Conservation (phyloP, 2,797 vertebrate species). For the Poeciliopsis infans region DNA sequence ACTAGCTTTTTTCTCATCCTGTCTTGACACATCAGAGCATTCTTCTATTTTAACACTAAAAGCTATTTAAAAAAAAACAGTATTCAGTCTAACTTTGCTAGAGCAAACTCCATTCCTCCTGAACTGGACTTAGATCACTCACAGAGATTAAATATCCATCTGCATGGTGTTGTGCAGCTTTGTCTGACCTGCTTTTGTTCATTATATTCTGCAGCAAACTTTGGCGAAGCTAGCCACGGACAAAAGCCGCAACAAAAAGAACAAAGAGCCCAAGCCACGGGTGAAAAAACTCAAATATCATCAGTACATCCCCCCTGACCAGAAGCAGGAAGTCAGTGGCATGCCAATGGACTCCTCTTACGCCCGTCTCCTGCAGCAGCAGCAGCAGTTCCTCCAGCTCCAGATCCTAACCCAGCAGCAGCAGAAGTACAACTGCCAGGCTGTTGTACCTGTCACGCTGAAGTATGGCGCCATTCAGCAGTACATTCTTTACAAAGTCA, state of each 20-base stretch:
- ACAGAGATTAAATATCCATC: constrained; percentile 39
- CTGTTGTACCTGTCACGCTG: constrained; percentile 81
- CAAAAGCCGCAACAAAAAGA: constrained; percentile 92
- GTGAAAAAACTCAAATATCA: constrained; percentile 98
- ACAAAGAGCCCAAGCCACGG: constrained; percentile 92
- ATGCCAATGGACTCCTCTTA: constrained; percentile 94
- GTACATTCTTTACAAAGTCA: constrained; percentile 11
- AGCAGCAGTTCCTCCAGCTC: constrained; percentile 97
- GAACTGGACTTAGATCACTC: constrained; percentile 54
- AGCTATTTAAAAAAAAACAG: constrained; percentile 31
- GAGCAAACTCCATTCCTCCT: constrained; percentile 33
- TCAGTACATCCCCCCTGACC: constrained; percentile 97
- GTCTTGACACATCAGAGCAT: constrained; percentile 63
- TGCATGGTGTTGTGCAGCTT: constrained; percentile 45
- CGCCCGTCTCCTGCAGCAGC: constrained; percentile 92
- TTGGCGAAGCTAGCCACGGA: constrained; percentile 87
- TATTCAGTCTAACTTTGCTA: constrained; percentile 40
- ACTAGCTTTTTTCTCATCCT: constrained; percentile 76
- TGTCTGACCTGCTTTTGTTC: constrained; percentile 32
- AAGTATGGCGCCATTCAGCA: constrained; percentile 50
- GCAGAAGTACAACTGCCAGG: constrained; percentile 92
- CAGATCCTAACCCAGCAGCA: constrained; percentile 98
- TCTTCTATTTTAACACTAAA: constrained; percentile 56
- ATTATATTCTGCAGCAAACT: constrained; percentile 85
- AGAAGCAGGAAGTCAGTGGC: constrained; percentile 91